Evolutionary conservation across 2,113 vertebrate species (phyloP).

Genomic region (Martes martes): DNA sequence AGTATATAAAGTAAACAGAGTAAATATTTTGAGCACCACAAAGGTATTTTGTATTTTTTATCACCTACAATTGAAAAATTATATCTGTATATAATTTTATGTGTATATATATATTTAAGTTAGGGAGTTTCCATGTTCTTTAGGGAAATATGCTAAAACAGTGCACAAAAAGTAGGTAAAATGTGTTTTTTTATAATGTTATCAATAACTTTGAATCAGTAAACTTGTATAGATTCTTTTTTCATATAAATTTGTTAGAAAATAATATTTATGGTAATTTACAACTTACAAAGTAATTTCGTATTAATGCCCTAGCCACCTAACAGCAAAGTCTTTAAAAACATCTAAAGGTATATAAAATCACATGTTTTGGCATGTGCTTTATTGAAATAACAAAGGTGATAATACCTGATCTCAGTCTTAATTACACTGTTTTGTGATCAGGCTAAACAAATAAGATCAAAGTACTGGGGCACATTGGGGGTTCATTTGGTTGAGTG

Average conservation of each 20-base stretch:
- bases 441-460: neutral
- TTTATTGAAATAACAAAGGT: constrained; percentile 28
- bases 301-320: neutral
- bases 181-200: neutral
- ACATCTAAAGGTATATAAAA: neutral
- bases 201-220: neutral
- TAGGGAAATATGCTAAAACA: constrained; percentile 19
- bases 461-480: neutral
- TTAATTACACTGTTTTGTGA: constrained; percentile 29
- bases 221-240: neutral
- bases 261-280: neutral
- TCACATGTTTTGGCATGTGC: neutral
- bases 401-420: neutral
- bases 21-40: neutral
- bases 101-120: neutral
- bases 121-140: neutral
- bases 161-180: neutral
- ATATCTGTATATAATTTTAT: neutral
- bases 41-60: neutral
- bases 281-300: neutral
- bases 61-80: neutral
- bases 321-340: neutral
- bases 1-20: neutral
- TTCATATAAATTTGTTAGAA: constrained; percentile 1
- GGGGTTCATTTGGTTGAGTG: neutral